A percentile compares a stretch with the other conserved stretches of the same genome.
phyloP scores from a whole-genome alignment of 2,797 vertebrate genomes.

The Emys orbicularis region DNA sequence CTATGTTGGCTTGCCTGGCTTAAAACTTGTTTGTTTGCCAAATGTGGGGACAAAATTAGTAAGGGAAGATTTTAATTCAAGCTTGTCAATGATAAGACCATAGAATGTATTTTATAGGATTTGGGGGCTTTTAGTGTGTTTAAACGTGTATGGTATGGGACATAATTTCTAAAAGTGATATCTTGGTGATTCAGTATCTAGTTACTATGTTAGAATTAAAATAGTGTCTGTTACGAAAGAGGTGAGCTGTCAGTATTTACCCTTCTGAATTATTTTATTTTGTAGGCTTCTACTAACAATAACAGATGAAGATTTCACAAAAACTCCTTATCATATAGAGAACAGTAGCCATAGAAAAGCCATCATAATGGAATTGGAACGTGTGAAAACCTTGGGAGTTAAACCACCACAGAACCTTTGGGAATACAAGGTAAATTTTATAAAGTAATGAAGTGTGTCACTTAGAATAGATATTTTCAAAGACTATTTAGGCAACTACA shows the following conservation, averaged over 20 bases:
- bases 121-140: background rate
- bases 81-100: background rate
- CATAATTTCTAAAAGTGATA: slow-evolving; percentile 15
- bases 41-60: background rate
- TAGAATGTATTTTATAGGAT: background rate
- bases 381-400: slow-evolving; percentile 88
- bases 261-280: background rate
- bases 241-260: background rate
- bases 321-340: slow-evolving; percentile 87
- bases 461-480: background rate
- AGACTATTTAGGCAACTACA: background rate
- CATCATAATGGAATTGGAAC: slow-evolving; percentile 88
- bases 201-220: background rate
- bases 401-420: slow-evolving; percentile 96
- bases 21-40: background rate
- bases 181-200: background rate
- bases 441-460: background rate
- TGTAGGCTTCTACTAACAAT: slow-evolving; percentile 90
- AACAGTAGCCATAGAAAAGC: slow-evolving; percentile 89
- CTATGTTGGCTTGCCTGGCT: background rate
- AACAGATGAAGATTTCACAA: slow-evolving; percentile 90
- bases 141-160: slow-evolving; percentile 11
- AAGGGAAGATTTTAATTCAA: background rate
- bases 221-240: background rate
- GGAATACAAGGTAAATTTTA: slow-evolving; percentile 93